Evolutionary conservation across 2,888 invertebrate genomes (phyloP), one percentile per base, ranked within the genome.

Genomic region (Agrypnus murinus): DNA sequence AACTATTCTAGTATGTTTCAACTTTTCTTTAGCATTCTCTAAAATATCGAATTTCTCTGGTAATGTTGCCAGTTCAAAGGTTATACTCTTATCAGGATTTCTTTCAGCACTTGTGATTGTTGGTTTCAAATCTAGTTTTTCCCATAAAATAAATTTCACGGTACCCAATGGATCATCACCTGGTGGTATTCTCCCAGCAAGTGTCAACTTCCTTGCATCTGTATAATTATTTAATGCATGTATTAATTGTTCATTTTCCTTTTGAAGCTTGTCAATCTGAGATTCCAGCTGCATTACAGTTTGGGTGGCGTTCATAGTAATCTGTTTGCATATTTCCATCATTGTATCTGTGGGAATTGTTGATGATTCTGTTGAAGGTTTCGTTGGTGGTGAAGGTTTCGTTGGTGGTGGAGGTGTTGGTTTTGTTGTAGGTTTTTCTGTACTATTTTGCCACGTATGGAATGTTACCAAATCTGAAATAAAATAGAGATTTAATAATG

Each of bases 11-110:
- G 46, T 25, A 64, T 78, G 65, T 17, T 53, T 62, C 31, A 82
- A 65, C 65, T 78, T 76, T 25, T 74, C 67, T 62, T 78, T 79
- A 0, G 80, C 78, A 7, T 64, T 68, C 67, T 59, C 73, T 15
- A 81, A 74, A 40, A 81, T 71, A 43, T 58, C 57, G 10, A 82
- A 19, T 73, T 81, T 79, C 36, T 82, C 78, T 15, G 74, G 74
- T 1, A 81, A 58, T 31, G 64, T 78, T 19, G 66, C 77, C 31
- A 81, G 69, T 71, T 79, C 76, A 68, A 83, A 83, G 6, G 74
- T 79, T 59, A 83, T 78, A 64, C 71, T 78, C 2, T 73, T 71
- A 62, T 78, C 73, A 1, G 25, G 14, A 60, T 78, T 78, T 62
- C 77, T 74, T 3, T 45, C 59, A 4, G 80, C 82, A 17, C 75